A percentile compares a stretch with the other conserved stretches of the same genome.
Conservation (phyloP, 2,888 invertebrate genomes). For the Drosophila emarginata region DNA sequence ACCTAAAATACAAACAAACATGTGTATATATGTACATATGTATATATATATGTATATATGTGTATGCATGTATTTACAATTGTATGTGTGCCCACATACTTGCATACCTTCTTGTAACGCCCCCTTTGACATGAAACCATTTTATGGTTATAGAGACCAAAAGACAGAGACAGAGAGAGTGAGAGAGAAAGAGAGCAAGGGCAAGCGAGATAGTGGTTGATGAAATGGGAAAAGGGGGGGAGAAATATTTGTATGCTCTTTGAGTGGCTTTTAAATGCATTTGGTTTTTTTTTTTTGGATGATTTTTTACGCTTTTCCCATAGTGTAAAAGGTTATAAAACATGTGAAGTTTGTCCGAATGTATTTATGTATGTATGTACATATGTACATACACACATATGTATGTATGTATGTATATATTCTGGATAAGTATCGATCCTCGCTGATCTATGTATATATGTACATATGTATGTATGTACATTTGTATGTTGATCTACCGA, state of each 20-base stretch:
- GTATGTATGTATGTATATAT: conserved; percentile 17
- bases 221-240: neutral
- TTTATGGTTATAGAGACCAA: neutral
- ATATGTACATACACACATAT: conserved; percentile 1
- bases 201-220: neutral
- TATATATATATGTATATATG: neutral
- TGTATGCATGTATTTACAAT: no score
- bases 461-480: neutral
- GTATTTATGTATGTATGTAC: no score
- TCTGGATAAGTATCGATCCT: neutral
- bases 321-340: no score
- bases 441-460: neutral
- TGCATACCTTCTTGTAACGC: conserved; percentile 5
- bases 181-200: neutral
- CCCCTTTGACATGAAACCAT: conserved; percentile 3
- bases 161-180: neutral
- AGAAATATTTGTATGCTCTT: neutral
- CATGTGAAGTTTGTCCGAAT: no score
- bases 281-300: neutral
- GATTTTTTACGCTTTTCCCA: neutral
- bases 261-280: neutral
- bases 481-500: no score
- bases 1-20: neutral
- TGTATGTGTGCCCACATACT: conserved; percentile 14
- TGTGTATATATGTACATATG: neutral